A percentile compares a stretch with the other conserved stretches of the same genome.
These are phyloP conservation scores for Passer domesticus DNA, from an alignment of 2,113 vertebrate species.

Conservation along the genomic window DNA sequence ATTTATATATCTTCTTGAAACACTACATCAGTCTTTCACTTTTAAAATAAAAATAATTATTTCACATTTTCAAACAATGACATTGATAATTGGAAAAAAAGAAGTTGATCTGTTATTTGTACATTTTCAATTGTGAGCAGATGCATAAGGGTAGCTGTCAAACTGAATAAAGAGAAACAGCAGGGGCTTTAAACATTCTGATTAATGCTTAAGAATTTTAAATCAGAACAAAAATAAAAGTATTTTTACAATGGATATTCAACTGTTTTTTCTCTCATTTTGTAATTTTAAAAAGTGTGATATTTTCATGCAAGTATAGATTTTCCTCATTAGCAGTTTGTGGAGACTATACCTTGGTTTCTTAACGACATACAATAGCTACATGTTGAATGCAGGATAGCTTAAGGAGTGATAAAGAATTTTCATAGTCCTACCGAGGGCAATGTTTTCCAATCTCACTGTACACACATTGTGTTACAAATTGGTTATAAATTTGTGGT, in stretches of 20 bases:
- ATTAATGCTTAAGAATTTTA: not conserved
- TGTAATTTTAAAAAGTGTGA: not conserved
- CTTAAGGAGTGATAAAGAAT: not conserved
- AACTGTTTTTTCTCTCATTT: not conserved
- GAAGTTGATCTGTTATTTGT: not conserved
- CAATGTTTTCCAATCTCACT: not conserved
- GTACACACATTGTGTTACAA: not conserved
- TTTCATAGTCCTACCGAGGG: not conserved
- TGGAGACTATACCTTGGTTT: not conserved
- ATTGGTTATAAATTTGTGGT: not conserved
- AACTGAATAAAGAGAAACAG: not conserved
- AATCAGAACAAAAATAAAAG: not conserved
- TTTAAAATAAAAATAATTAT: not conserved
- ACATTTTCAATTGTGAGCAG: not conserved
- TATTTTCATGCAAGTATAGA: not conserved
- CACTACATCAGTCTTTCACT: not conserved
- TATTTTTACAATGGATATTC: not conserved
- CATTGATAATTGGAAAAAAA: not conserved
- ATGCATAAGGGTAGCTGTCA: not conserved
- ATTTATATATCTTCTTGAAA: not conserved
- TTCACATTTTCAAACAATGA: not conserved
- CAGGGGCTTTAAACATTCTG: not conserved
- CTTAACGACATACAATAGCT: not conserved
- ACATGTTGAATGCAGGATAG: not conserved
- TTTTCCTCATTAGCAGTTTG: not conserved